Base-by-base conservation (phyloP, 2,888 invertebrate species). In the Stenichneumon culpator region DNA sequence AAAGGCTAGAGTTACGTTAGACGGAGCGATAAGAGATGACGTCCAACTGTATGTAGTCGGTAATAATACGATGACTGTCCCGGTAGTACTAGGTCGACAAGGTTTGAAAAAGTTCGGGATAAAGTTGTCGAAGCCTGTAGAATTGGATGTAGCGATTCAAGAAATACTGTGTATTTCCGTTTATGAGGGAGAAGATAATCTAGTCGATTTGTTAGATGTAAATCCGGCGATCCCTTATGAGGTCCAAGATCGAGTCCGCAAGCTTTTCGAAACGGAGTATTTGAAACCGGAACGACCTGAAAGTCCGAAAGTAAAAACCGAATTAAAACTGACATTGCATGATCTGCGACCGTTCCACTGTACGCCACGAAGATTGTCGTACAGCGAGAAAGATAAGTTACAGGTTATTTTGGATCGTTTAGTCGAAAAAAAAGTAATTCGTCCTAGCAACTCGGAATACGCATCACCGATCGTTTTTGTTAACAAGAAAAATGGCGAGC, bases 371-470 rank as follows among this genome's bases (percentile, higher is more conserved):
- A 60, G 84, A 52, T 69, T 88, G 9, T 67, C 88, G 5, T 88
- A 79, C 52, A 72, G 47, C 1, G 84, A 88, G 52, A 80, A 77
- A 86, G n/a, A n/a, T n/a, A n/a, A n/a, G 25, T 32, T 88, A 2
- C 75, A 78, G 11, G 25, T 80, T 1, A 86, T 88, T 28, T 65
- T 87, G 9, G 84, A 88, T 22, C 75, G 79, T 72, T 65, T 88
- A 9, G 36, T 85, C n/a, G 44, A 74, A 47, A 72, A 83, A 36
- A 9, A n/a, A 14, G 74, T 84, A 14, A 86, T 86, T 57, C 50
- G 86, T 52, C 75, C 75, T 2, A 86, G 86, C 47, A 52, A 82
- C 3, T 80, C 86, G 0, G 83, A 84, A 54, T 87, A 79, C 63
- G 70, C 86, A 0, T 86, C 88, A 16, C 70, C 85, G 2, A 74